These are phyloP conservation scores for Craterocephalus amniculus DNA, from an alignment of 2,797 vertebrate genomes.

Conservation along the genomic window DNA sequence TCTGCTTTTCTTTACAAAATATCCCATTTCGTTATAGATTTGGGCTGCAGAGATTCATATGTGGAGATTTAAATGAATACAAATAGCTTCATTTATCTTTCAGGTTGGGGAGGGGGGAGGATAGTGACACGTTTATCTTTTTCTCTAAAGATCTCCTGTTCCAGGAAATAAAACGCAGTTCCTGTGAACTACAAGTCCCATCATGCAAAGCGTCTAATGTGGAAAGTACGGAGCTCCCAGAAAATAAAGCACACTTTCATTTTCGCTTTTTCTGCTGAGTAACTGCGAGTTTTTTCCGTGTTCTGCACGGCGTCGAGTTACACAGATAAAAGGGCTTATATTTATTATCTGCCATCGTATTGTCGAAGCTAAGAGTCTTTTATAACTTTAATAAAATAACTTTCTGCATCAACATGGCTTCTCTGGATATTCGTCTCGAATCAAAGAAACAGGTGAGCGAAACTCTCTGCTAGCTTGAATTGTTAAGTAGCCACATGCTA, in stretches of 20 bases:
- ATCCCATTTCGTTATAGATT: no score
- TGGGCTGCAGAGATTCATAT: no score
- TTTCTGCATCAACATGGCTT: slow-evolving; percentile 71
- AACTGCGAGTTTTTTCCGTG: slow-evolving; percentile 50
- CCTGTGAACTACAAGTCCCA: slow-evolving; percentile 66
- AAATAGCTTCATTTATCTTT: no score
- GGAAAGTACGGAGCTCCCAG: slow-evolving; percentile 62
- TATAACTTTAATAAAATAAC: not conserved
- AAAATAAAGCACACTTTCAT: slow-evolving; percentile 73
- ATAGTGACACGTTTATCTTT: not conserved
- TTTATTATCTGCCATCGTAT: not conserved
- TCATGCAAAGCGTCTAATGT: slow-evolving; percentile 15
- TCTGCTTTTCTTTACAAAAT: no score
- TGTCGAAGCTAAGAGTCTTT: not conserved
- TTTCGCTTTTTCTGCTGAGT: slow-evolving; percentile 81
- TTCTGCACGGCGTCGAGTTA: slow-evolving; percentile 34
- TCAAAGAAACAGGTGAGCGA: slow-evolving; percentile 81
- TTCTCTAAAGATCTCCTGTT: not conserved
- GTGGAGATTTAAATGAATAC: no score
- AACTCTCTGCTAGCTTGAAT: slow-evolving; percentile 6
- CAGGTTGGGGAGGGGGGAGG: no score
- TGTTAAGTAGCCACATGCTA: not conserved
- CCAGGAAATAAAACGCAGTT: not conserved
- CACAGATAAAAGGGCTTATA: not conserved
- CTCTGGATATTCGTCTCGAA: slow-evolving; percentile 69